Evolutionary conservation across 2,888 invertebrate species (phyloP).

Genomic region (Stenodema calcarata): DNA sequence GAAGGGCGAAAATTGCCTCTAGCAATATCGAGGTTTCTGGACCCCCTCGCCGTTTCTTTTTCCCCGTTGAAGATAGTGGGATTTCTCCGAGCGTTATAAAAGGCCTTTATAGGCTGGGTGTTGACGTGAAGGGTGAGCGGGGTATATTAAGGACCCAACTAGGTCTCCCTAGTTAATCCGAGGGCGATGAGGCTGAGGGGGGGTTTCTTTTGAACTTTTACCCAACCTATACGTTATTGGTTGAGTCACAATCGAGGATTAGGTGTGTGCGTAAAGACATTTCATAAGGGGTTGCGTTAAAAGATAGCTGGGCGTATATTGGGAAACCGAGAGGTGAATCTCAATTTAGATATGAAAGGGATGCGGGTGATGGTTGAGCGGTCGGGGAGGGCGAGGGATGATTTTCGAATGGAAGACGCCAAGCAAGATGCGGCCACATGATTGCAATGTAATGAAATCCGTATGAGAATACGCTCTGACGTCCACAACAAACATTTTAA

Average conservation of each 20-base stretch:
- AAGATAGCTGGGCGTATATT: neutral
- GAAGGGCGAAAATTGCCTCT: neutral
- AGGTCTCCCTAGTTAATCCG: constrained; percentile 27
- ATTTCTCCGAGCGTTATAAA: constrained; percentile 6
- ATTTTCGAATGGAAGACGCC: too few relatives aligned
- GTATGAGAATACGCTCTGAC: too few relatives aligned
- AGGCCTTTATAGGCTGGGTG: neutral
- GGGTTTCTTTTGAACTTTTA: constrained; percentile 31
- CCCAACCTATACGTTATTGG: constrained; percentile 24
- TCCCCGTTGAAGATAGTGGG: constrained; percentile 2
- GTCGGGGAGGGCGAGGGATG: too few relatives aligned
- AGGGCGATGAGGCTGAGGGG: neutral
- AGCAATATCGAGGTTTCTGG: neutral
- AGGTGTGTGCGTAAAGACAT: neutral
- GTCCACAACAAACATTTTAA: too few relatives aligned
- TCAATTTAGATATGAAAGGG: neutral
- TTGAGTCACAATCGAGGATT: constrained; percentile 31
- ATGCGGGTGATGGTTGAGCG: neutral
- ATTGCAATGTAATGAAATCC: too few relatives aligned
- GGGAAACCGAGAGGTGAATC: neutral
- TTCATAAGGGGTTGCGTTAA: neutral
- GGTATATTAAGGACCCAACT: constrained; percentile 35
- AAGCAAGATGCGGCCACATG: too few relatives aligned
- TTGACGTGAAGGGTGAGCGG: neutral
- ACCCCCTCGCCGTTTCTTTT: neutral